phyloP scores from a whole-genome alignment of 2,113 vertebrate genomes.

The Silurus asotus region DNA sequence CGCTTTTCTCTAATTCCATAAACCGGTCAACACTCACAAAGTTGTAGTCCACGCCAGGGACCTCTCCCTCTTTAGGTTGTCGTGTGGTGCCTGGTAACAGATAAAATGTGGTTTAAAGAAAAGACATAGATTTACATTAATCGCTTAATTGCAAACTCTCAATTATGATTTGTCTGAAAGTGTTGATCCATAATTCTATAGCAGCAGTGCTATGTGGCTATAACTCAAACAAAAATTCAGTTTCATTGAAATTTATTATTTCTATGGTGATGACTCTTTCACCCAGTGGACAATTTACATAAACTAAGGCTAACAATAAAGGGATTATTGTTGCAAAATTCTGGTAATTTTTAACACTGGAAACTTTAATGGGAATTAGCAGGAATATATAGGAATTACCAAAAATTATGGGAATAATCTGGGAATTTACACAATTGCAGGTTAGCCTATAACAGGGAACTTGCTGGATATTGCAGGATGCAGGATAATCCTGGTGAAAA shows the following conservation, averaged over 20 bases:
- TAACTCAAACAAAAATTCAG: background rate
- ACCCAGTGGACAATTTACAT: background rate
- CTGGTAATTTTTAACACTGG: too few species aligned
- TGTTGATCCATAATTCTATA: background rate
- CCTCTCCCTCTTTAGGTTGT: slow-evolving; percentile 98
- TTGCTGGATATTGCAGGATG: too few species aligned
- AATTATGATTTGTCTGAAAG: background rate
- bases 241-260: background rate
- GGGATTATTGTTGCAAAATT: too few species aligned
- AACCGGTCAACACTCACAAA: slow-evolving; percentile 99
- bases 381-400: too few species aligned
- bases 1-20: slow-evolving; percentile 99
- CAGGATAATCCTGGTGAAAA: too few species aligned
- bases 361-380: too few species aligned
- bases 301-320: background rate
- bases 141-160: background rate
- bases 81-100: slow-evolving; percentile 89
- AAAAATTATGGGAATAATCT: too few species aligned
- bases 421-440: too few species aligned
- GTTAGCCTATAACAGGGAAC: too few species aligned
- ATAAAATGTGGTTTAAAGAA: slow-evolving; percentile 15
- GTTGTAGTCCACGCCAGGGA: slow-evolving; percentile 98
- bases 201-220: background rate
- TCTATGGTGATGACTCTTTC: background rate
- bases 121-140: too few species aligned